Percentiles rank a stretch among this genome's conserved stretches.
These are phyloP conservation scores for Prionailurus viverrinus DNA, from an alignment of 2,113 vertebrate genomes.

Conservation along the genomic window DNA sequence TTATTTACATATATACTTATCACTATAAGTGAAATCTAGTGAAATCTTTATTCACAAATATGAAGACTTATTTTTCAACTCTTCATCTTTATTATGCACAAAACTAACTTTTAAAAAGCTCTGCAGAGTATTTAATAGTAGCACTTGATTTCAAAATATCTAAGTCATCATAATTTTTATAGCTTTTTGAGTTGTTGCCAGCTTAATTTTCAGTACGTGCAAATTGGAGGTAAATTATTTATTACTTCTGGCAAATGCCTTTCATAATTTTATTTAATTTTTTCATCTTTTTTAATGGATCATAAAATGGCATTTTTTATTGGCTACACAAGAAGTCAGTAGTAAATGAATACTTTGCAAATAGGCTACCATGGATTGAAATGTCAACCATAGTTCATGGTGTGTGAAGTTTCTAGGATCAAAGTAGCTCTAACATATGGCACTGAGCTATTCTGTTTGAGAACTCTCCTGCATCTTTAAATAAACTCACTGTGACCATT, in stretches of 20 bases:
- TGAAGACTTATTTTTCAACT: constrained; percentile 35
- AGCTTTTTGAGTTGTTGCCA: constrained; percentile 88
- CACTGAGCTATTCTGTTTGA: constrained; percentile 47
- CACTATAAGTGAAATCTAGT: background rate
- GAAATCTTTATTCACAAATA: constrained; percentile 28
- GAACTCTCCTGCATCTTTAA: constrained; percentile 45
- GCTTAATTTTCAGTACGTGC: constrained; percentile 87
- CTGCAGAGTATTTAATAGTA: constrained; percentile 71
- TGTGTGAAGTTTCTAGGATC: constrained; percentile 65
- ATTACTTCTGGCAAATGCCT: constrained; percentile 88
- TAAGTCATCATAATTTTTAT: constrained; percentile 86
- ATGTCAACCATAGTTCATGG: constrained; percentile 85
- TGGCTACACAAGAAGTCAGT: constrained; percentile 83
- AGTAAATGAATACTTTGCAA: constrained; percentile 87
- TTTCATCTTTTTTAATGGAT: constrained; percentile 87
- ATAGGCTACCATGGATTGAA: constrained; percentile 84
- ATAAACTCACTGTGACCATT: constrained; percentile 14
- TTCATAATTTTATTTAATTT: constrained; percentile 89
- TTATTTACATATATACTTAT: constrained; percentile 34
- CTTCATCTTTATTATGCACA: constrained; percentile 6
- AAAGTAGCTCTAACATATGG: constrained; percentile 66
- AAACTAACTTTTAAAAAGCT: constrained; percentile 54
- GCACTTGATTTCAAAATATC: constrained; percentile 82
- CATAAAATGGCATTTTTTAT: constrained; percentile 87
- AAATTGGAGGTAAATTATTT: constrained; percentile 90